Evolutionary conservation across 2,888 invertebrate genomes (phyloP).

Genomic region (Copidosoma aretas): DNA sequence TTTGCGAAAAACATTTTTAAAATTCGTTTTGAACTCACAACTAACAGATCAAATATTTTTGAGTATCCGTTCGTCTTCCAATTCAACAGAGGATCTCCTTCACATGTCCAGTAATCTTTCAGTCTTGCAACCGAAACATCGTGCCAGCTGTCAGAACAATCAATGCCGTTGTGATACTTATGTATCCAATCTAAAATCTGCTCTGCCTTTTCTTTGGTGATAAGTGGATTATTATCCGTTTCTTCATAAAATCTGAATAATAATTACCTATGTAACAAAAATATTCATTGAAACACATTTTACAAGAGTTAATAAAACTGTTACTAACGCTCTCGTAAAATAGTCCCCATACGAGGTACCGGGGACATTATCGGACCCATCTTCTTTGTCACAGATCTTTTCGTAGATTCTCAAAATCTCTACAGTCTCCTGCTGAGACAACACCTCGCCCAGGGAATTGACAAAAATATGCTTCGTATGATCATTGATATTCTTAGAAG

Average conservation of each 20-base stretch:
- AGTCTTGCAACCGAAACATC: slow-evolving; percentile 72
- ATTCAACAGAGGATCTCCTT: slow-evolving; percentile 73
- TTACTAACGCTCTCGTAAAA: slow-evolving; percentile 57
- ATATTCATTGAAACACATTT: background rate
- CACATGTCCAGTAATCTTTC: slow-evolving; percentile 71
- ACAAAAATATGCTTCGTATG: slow-evolving; percentile 50
- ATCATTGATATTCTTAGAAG: slow-evolving; percentile 46
- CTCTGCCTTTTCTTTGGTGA: slow-evolving; percentile 53
- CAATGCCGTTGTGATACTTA: slow-evolving; percentile 63
- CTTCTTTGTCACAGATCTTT: slow-evolving; percentile 56
- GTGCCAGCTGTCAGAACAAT: slow-evolving; percentile 72
- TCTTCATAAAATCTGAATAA: slow-evolving; percentile 50
- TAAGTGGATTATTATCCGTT: slow-evolving; percentile 44
- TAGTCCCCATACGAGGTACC: slow-evolving; percentile 57
- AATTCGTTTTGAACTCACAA: slow-evolving; percentile 64
- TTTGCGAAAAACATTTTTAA: slow-evolving; percentile 21
- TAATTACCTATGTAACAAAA: slow-evolving; percentile 6
- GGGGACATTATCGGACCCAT: slow-evolving; percentile 52
- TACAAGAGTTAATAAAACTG: slow-evolving; percentile 20
- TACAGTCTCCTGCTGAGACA: slow-evolving; percentile 55
- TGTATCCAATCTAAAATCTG: slow-evolving; percentile 70
- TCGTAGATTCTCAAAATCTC: slow-evolving; percentile 58
- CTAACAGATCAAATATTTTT: slow-evolving; percentile 72
- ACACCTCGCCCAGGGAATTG: slow-evolving; percentile 54
- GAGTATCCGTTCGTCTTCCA: slow-evolving; percentile 79